phyloP scores from a whole-genome alignment of 1,140 invertebrate genomes.

The Drosophila hydei region DNA sequence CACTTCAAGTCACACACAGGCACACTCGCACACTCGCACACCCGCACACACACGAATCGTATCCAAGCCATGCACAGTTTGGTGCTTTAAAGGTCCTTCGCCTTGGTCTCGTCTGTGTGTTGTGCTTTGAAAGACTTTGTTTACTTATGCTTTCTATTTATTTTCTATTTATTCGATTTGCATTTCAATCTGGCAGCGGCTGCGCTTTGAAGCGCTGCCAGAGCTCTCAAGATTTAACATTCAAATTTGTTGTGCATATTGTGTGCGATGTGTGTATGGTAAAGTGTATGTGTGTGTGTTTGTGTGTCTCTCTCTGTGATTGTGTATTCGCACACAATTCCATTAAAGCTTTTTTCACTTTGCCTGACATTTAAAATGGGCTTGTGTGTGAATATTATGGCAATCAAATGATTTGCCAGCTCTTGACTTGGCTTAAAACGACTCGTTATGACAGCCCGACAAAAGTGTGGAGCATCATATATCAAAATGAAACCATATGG shows the following conservation, averaged over 20 bases:
- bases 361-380: slow-evolving; percentile 7
- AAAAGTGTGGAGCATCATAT: slow-evolving; percentile 5
- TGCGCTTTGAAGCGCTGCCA: slow-evolving; percentile 39
- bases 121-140: slow-evolving; percentile 47
- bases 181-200: slow-evolving; percentile 66
- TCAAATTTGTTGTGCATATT: slow-evolving; percentile 43
- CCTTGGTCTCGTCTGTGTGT: neutral
- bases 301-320: neutral
- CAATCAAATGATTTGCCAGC: slow-evolving; percentile 43
- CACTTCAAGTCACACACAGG: slow-evolving; percentile 41
- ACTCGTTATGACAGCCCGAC: slow-evolving; percentile 1
- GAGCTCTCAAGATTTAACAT: slow-evolving; percentile 64
- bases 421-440: slow-evolving; percentile 53
- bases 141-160: slow-evolving; percentile 72
- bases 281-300: neutral
- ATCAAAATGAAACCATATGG: slow-evolving; percentile 44
- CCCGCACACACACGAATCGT: slow-evolving; percentile 18
- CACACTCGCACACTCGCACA: slow-evolving; percentile 46
- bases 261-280: neutral
- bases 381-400: slow-evolving; percentile 26
- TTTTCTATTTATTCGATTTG: slow-evolving; percentile 81
- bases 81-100: slow-evolving; percentile 55
- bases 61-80: slow-evolving; percentile 28
- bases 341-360: slow-evolving; percentile 39
- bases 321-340: slow-evolving; percentile 33